Conservation (phyloP, 1,140 invertebrate genomes). For the Zaprionus camerounensis region DNA sequence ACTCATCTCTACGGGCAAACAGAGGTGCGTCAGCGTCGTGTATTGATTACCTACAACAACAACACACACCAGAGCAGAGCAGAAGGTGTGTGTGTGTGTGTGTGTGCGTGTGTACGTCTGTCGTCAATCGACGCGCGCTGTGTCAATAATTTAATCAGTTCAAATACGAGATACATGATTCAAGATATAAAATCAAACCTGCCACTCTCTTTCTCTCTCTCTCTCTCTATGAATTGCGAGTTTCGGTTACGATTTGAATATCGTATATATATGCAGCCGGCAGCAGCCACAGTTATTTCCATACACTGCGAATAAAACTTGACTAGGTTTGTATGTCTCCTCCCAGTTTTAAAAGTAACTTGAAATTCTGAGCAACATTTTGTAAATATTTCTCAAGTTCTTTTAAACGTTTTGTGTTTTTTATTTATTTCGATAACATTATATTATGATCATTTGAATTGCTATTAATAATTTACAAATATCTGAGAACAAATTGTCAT, state of each 20-base stretch:
- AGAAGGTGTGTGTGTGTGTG: constrained; percentile 57
- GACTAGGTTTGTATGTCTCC: too few relatives aligned
- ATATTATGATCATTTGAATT: too few relatives aligned
- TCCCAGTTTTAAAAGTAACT: too few relatives aligned
- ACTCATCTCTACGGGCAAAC: constrained; percentile 47
- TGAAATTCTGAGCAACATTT: too few relatives aligned
- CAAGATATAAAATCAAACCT: constrained; percentile 18
- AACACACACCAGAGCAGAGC: constrained; percentile 25
- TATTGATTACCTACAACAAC: constrained; percentile 7
- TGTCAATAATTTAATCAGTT: constrained; percentile 80
- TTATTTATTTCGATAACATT: too few relatives aligned
- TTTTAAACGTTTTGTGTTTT: too few relatives aligned
- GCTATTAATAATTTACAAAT: too few relatives aligned
- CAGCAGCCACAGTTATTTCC: constrained; percentile 24
- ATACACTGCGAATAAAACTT: background rate
- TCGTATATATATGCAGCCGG: constrained; percentile 41
- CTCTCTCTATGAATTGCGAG: constrained; percentile 10
- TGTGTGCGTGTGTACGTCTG: too few relatives aligned
- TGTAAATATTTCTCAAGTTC: too few relatives aligned
- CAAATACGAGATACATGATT: constrained; percentile 70
- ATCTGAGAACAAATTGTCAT: too few relatives aligned
- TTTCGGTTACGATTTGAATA: constrained; percentile 66
- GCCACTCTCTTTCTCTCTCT: background rate
- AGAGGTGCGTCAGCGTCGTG: constrained; percentile 32
- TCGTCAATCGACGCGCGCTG: constrained; percentile 49